Percentiles rank a stretch among this genome's conserved stretches.
phyloP scores from a whole-genome alignment of 2,888 invertebrate species.

The Megaustenia siamemsis region DNA sequence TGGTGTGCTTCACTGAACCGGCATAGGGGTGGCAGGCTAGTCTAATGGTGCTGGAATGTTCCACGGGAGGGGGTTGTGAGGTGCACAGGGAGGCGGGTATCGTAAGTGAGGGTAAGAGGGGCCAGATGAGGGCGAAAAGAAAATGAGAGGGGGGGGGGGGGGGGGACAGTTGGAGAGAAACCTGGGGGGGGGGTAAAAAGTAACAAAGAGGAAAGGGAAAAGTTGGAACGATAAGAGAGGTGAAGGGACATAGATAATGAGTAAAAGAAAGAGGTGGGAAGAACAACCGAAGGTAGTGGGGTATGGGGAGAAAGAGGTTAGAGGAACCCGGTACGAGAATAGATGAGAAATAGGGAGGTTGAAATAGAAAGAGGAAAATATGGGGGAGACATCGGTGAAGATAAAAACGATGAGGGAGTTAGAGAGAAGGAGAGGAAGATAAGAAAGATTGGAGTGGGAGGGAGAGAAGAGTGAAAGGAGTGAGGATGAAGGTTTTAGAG shows the following conservation, averaged over 20 bases:
- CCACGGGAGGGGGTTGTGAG: no score
- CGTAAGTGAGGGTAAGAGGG: neutral
- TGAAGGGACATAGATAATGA: neutral
- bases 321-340: accelerated
- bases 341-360: neutral
- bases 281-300: neutral
- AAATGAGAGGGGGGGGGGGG: no score
- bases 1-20: no score
- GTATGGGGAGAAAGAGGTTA: neutral
- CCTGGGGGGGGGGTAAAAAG: neutral
- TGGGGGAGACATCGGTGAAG: neutral
- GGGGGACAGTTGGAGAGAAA: no score
- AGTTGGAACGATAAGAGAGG: neutral
- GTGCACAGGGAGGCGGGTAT: no score
- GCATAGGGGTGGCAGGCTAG: no score
- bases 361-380: no score
- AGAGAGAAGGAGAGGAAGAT: no score
- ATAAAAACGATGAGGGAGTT: neutral
- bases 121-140: neutral
- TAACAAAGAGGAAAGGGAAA: neutral
- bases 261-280: neutral
- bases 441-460: no score
- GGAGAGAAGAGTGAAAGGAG: neutral
- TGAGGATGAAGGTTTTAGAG: neutral
- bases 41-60: no score